phyloP scores from a whole-genome alignment of 2,113 vertebrate species.

The Anser cygnoides region DNA sequence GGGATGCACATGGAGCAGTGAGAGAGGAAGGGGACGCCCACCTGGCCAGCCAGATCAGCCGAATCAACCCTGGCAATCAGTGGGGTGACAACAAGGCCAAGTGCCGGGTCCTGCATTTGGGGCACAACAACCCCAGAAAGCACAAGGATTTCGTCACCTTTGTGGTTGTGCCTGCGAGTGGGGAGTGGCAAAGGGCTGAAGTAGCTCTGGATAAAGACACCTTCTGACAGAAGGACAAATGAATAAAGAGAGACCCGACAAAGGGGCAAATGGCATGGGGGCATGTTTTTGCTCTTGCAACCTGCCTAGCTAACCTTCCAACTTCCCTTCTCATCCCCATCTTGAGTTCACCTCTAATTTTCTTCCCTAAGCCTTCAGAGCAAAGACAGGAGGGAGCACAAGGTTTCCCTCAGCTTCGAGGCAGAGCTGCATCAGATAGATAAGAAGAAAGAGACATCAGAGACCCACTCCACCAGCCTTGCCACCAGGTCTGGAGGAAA shows the following conservation, averaged over 20 bases:
- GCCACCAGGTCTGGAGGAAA: conserved; percentile 2
- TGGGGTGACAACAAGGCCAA: conserved; percentile 77
- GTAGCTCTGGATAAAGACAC: neutral
- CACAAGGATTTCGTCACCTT: neutral
- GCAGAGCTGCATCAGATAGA: neutral
- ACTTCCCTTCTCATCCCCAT: neutral
- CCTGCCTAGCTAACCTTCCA: neutral
- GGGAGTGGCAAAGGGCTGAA: neutral
- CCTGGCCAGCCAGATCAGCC: conserved; percentile 99
- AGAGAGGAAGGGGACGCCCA: conserved; percentile 98
- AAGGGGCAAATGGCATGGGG: neutral
- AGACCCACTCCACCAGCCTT: neutral
- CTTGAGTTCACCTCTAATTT: neutral
- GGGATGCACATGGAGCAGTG: conserved; percentile 95
- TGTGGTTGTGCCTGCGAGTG: neutral
- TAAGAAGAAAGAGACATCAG: accelerated
- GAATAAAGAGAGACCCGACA: neutral
- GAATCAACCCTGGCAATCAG: conserved; percentile 99
- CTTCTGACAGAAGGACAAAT: neutral
- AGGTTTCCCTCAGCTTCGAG: neutral
- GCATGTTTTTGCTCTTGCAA: neutral
- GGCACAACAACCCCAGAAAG: neutral
- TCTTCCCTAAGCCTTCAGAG: neutral
- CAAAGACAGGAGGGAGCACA: neutral
- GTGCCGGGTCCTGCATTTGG: too few species aligned